A percentile compares a stretch with the other conserved stretches of the same genome.
These are phyloP conservation scores for Acheta domesticus DNA, from an alignment of 2,888 invertebrate genomes.

Conservation along the genomic window DNA sequence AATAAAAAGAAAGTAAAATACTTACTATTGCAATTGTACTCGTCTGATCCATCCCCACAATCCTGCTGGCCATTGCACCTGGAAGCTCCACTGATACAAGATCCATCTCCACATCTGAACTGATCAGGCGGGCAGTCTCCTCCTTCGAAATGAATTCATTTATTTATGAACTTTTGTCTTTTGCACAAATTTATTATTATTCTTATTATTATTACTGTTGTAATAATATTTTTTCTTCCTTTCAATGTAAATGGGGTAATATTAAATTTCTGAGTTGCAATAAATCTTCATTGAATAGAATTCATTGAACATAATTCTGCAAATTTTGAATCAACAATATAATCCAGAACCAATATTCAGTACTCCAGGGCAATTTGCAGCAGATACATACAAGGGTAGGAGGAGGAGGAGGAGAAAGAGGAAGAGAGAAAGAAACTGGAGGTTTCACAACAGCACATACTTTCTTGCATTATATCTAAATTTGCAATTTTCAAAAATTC, in stretches of 20 bases:
- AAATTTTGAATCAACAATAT: neutral
- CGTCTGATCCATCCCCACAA: conserved; percentile 60
- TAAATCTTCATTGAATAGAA: too few species aligned
- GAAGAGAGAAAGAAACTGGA: too few species aligned
- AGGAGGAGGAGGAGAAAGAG: too few species aligned
- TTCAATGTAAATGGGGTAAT: neutral
- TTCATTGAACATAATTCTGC: neutral
- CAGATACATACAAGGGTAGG: too few species aligned
- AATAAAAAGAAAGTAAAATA: neutral
- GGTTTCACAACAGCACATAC: too few species aligned
- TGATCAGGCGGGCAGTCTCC: conserved; percentile 41
- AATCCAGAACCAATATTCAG: neutral
- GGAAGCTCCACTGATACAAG: conserved; percentile 48
- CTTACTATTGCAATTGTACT: conserved; percentile 52
- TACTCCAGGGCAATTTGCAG: neutral
- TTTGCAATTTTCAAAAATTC: too few species aligned
- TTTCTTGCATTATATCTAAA: too few species aligned
- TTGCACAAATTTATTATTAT: too few species aligned
- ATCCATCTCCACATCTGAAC: conserved; percentile 47
- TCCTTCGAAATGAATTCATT: neutral
- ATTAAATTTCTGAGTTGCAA: too few species aligned
- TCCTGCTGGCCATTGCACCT: conserved; percentile 60
- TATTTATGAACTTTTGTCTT: neutral
- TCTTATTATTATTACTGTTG: neutral
- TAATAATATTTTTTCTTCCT: neutral